Base-by-base conservation (phyloP, 1,140 invertebrate genomes). In the Sinonovacula constricta region DNA sequence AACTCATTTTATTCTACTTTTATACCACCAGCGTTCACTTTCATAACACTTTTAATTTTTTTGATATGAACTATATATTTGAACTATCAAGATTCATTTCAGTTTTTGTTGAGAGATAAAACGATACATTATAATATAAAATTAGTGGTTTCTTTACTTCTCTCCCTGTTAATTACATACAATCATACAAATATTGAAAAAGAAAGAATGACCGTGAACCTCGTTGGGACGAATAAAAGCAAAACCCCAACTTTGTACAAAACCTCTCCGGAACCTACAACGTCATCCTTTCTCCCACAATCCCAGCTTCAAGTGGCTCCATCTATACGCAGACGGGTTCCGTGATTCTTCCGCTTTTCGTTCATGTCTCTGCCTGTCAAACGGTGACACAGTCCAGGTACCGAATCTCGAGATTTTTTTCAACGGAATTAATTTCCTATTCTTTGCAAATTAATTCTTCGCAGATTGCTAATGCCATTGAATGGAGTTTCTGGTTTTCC, bases 171-270 rank as follows among this genome's bases (percentile, higher is more conserved):
- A 45, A 18, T 45, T 10, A 10, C 39, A 45, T 18, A 45, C 39
- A 45, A 45, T 7, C 39, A 10, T 45, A 18, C 39, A 10, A 18
- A 7, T 22, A 12, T 54, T 68, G 56, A 56, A 54, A 28, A 54
- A 28, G 45, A 28, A 68, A 49, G 5, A 24, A 5, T 31, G 39
- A 34, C 26, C 66, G 49, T 33, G 66, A 54, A 51, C 49, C 66
- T 39, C 39, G 49, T 54, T 53, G 36, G 53, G 34, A 68, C 28
- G 56, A 54, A 54, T 51, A 26, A 14, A n/a, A 33, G 66, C 53
- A 54, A 68, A 68, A 54, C 56, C 53, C 66, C 66, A 24, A 4
- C n/a, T n/a, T 30, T 53, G 39, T 18, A 10, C 7, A 7, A 45
- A 10, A 7, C 7, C 39, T 7, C 18, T 45, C 39, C 39, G 39